Base-by-base conservation (phyloP, 2,113 vertebrate genomes). In the Elgaria multicarinata region DNA sequence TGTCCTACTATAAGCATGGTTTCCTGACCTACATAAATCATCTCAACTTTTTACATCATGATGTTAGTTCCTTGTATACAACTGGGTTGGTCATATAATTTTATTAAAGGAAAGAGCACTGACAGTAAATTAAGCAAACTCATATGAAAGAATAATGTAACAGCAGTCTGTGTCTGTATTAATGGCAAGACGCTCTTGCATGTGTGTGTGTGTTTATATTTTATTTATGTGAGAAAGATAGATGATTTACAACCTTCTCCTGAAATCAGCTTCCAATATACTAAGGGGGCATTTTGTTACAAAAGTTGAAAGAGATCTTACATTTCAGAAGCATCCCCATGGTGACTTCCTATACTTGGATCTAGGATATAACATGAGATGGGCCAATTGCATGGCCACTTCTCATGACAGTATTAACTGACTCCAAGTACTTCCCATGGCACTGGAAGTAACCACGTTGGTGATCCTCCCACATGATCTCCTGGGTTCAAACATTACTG, bases 1-100 rank as follows among this genome's bases (percentile, higher is more conserved):
- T 39, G 3, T 1, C 1, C 86, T 89, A 16, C 76, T 88, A 86
- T 90, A 93, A 91, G 93, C 93, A 93, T 92, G 86, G 91, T 95
- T 94, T 94, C 92, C 94, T 96, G 93, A 95, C 92, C 89, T 87
- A 94, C 86, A 93, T 93, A 93, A 94, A 88, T 93, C 91, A 46
- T 44, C 85, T 88, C 91, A 58, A 78, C 50, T 36, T 89, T 89
- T 91, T 72, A 93, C 67, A 90, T 91, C 88, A 91, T 90, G 28
- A 93, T 74, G 86, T 85, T 91, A 94, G 42, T 78, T 42, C 44
- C 76, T 58, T 92, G 90, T 79, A 90, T 81, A 86, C 3, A 3
- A 87, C 64, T 84, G 93, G 93, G 69, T 90, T 22, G 4, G 9
- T 14, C 86, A 92, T 82, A 53, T 44, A 42, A 42, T 44, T 44